These are phyloP conservation scores for Corynorhinus townsendii DNA, from an alignment of 2,113 vertebrate genomes.

Conservation along the genomic window DNA sequence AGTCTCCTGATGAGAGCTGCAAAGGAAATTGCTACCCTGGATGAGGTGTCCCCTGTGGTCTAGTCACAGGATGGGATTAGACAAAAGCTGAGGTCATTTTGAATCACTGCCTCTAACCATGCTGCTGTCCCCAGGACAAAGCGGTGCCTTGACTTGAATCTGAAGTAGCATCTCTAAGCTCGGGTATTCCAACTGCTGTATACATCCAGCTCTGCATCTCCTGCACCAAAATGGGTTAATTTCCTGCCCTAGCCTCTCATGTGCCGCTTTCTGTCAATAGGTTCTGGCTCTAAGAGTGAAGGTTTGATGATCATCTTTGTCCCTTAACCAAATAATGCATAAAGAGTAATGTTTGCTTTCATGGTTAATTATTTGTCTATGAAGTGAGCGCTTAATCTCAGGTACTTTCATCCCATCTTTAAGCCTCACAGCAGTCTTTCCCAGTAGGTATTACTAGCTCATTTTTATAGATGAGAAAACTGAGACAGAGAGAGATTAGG, in stretches of 20 bases:
- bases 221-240: neutral
- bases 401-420: neutral
- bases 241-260: neutral
- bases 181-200: neutral
- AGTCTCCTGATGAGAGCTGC: neutral
- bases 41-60: neutral
- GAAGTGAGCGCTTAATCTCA: neutral
- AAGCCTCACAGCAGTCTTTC: neutral
- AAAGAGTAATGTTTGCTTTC: neutral
- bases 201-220: neutral
- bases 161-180: neutral
- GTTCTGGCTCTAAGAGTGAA: neutral
- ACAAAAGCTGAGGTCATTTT: conserved; percentile 47
- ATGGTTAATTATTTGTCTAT: neutral
- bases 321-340: neutral
- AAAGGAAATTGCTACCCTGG: neutral
- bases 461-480: neutral
- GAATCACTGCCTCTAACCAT: neutral
- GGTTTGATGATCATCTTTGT: neutral
- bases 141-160: neutral
- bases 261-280: neutral
- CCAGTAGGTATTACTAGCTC: neutral
- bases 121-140: neutral
- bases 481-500: neutral
- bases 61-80: conserved; percentile 21